Evolutionary conservation across 2,888 invertebrate genomes (phyloP).

Genomic region (Apeira syringaria): DNA sequence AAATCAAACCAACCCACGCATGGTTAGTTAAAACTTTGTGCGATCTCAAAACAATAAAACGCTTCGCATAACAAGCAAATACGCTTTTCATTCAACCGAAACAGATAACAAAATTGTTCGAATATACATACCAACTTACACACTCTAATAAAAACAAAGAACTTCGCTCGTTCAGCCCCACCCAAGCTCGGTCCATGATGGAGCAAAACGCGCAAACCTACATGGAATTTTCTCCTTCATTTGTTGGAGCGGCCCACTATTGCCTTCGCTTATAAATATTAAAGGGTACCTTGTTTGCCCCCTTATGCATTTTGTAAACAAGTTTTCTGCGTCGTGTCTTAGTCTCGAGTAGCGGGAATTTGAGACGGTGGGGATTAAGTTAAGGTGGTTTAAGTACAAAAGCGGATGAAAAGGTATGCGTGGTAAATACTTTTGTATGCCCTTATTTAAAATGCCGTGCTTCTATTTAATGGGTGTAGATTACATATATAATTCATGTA

Average conservation of each 20-base stretch:
- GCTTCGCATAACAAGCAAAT: neutral
- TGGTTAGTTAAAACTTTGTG: too few relatives aligned
- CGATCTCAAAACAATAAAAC: neutral
- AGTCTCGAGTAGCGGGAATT: slow-evolving; percentile 3
- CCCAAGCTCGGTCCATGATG: slow-evolving; percentile 14
- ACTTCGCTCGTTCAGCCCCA: slow-evolving; percentile 4
- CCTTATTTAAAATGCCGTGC: too few relatives aligned
- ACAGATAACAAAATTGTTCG: slow-evolving; percentile 10
- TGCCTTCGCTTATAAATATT: slow-evolving; percentile 50
- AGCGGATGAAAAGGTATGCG: too few relatives aligned
- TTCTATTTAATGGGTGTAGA: too few relatives aligned
- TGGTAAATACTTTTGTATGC: too few relatives aligned
- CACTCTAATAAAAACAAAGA: slow-evolving; percentile 17
- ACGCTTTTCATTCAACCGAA: neutral
- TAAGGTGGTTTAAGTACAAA: neutral
- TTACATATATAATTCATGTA: too few relatives aligned
- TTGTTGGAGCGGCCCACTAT: slow-evolving; percentile 31
- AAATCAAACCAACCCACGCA: too few relatives aligned
- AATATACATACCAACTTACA: slow-evolving; percentile 8
- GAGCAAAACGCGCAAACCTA: slow-evolving; percentile 21
- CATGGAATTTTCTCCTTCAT: slow-evolving; percentile 23
- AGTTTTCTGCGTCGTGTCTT: slow-evolving; percentile 24
- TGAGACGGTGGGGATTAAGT: slow-evolving; percentile 2
- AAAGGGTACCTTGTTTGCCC: slow-evolving; percentile 43
- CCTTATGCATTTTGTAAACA: slow-evolving; percentile 54